A percentile compares a stretch with the other conserved stretches of the same genome.
Conservation (phyloP, 2,113 vertebrate species). For the Epinephelus cyanopodus region DNA sequence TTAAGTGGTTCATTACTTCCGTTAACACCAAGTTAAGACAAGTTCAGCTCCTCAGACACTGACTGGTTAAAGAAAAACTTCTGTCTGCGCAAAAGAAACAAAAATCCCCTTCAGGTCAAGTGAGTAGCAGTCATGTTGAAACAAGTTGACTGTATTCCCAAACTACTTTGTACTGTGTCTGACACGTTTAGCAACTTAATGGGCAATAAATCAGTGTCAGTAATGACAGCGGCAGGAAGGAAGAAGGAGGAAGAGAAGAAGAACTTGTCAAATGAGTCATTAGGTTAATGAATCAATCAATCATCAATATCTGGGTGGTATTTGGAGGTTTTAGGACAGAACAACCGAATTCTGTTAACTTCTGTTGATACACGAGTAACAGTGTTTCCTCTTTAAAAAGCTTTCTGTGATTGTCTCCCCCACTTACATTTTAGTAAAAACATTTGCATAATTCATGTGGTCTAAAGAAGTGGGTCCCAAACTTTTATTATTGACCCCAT, state of each 20-base stretch:
- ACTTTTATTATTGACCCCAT: neutral
- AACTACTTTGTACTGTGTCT: neutral
- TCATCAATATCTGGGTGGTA: neutral
- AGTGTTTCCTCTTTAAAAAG: neutral
- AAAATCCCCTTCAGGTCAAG: constrained; percentile 22
- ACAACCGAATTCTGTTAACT: neutral
- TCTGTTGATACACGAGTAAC: neutral
- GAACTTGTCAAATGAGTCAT: neutral
- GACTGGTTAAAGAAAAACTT: constrained; percentile 26
- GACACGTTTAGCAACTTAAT: neutral
- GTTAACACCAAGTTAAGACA: constrained; percentile 35
- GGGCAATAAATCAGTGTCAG: neutral
- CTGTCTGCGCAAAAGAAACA: neutral
- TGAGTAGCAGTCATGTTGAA: constrained; percentile 1
- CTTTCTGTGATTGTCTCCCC: neutral
- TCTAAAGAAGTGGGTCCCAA: neutral
- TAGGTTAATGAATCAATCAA: neutral
- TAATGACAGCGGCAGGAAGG: neutral
- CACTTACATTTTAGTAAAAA: neutral
- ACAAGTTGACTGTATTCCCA: neutral
- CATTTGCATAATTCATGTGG: neutral
- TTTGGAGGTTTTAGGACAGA: neutral
- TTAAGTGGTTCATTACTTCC: neutral
- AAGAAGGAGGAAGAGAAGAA: neutral
- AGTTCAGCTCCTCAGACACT: constrained; percentile 1